phyloP scores from a whole-genome alignment of 2,113 vertebrate species.

The Colaptes auratus region DNA sequence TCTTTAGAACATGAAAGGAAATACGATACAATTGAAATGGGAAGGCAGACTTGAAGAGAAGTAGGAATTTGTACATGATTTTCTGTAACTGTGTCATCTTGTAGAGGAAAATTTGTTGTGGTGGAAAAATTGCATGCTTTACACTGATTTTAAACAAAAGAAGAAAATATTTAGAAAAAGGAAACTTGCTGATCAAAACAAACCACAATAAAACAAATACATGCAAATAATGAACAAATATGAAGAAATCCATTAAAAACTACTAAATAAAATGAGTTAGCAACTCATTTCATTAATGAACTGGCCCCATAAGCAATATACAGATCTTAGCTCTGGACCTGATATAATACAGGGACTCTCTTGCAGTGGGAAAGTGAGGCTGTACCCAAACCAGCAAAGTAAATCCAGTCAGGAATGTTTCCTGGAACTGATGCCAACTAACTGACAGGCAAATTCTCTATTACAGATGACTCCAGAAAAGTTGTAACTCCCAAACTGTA shows the following conservation, averaged over 20 bases:
- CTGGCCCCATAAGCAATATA: neutral
- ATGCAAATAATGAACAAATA: neutral
- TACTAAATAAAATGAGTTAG: neutral
- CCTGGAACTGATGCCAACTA: neutral
- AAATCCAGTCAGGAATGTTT: neutral
- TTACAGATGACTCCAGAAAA: neutral
- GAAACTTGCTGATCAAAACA: neutral
- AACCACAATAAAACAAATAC: neutral
- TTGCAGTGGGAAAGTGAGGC: neutral
- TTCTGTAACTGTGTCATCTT: neutral
- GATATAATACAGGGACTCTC: accelerated
- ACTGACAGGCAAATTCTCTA: neutral
- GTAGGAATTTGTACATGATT: neutral
- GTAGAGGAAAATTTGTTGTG: neutral
- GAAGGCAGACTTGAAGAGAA: neutral
- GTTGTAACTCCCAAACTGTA: neutral
- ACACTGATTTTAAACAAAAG: neutral
- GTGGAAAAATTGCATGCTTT: neutral
- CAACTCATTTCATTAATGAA: neutral
- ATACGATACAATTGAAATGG: neutral
- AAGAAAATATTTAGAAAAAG: neutral
- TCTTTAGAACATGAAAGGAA: neutral
- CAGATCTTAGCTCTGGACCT: neutral
- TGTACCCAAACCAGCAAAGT: neutral
- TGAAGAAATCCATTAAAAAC: neutral